Conservation (phyloP, 2,888 invertebrate species). For the Chelonus formosanus region DNA sequence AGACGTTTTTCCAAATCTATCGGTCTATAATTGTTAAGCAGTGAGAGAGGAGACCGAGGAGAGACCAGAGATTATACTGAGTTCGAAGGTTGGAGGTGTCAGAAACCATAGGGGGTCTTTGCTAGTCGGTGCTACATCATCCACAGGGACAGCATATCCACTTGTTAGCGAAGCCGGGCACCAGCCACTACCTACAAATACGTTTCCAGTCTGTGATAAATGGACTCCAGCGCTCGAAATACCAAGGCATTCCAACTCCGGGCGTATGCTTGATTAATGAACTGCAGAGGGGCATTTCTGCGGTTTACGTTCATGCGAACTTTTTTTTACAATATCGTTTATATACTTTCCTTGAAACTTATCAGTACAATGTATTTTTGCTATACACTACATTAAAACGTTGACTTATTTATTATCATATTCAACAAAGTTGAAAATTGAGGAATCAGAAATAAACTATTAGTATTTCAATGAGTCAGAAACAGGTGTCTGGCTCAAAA, state of each 20-base stretch:
- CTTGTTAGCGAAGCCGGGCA: slow-evolving; percentile 63
- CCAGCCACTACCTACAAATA: slow-evolving; percentile 58
- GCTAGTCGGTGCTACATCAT: slow-evolving; percentile 63
- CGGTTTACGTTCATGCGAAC: slow-evolving; percentile 32
- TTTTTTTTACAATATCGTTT: background rate
- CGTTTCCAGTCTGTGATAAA: slow-evolving; percentile 59
- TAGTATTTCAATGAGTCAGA: no score
- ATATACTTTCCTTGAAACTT: no score
- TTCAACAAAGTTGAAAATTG: no score
- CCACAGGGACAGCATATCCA: slow-evolving; percentile 62
- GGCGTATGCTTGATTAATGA: slow-evolving; percentile 62
- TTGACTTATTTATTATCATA: no score
- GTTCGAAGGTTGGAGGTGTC: slow-evolving; percentile 62
- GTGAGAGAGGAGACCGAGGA: slow-evolving; percentile 23
- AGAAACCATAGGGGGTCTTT: slow-evolving; percentile 60
- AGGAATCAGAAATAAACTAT: no score
- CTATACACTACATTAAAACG: no score
- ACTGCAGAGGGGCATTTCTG: slow-evolving; percentile 55
- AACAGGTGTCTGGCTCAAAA: no score
- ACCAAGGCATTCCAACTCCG: slow-evolving; percentile 61
- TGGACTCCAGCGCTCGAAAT: slow-evolving; percentile 63
- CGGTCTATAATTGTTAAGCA: no score
- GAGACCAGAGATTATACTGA: slow-evolving; percentile 30
- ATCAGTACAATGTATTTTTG: no score
- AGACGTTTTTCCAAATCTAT: no score